Conservation (phyloP, 2,113 vertebrate genomes). For the Rattus norvegicus region DNA sequence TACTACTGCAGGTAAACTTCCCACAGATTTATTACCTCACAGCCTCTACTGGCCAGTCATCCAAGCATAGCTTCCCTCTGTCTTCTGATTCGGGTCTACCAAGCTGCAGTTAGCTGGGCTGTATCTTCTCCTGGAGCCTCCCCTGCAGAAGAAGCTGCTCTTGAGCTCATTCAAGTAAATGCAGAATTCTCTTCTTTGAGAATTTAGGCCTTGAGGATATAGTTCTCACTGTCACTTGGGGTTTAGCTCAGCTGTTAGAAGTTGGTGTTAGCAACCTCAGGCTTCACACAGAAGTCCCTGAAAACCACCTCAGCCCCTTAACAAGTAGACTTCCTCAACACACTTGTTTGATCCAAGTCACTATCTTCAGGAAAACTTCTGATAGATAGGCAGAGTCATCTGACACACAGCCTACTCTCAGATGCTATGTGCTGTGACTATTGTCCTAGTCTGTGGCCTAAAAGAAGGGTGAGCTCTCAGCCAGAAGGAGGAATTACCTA, state of each 20-base stretch:
- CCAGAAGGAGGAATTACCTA: neutral
- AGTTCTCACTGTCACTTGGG: neutral
- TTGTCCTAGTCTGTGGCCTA: neutral
- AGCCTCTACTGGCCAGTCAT: neutral
- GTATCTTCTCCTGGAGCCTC: neutral
- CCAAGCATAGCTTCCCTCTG: neutral
- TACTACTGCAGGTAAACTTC: neutral
- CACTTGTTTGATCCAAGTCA: neutral
- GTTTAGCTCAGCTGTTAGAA: neutral
- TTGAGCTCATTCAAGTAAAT: neutral
- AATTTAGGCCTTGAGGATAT: neutral
- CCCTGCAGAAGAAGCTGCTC: neutral
- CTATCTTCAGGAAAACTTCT: neutral
- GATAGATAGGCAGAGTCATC: neutral
- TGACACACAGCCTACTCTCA: too few species aligned
- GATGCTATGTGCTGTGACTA: neutral
- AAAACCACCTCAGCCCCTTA: neutral
- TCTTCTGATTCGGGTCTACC: neutral
- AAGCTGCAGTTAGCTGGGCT: neutral
- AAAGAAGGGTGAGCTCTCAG: neutral
- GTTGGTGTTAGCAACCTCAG: neutral
- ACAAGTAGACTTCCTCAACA: neutral
- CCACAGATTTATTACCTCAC: neutral
- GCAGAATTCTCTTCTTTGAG: neutral
- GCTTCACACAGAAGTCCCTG: neutral